phyloP scores from a whole-genome alignment of 2,888 invertebrate species.

The Epistrophella euchroma region DNA sequence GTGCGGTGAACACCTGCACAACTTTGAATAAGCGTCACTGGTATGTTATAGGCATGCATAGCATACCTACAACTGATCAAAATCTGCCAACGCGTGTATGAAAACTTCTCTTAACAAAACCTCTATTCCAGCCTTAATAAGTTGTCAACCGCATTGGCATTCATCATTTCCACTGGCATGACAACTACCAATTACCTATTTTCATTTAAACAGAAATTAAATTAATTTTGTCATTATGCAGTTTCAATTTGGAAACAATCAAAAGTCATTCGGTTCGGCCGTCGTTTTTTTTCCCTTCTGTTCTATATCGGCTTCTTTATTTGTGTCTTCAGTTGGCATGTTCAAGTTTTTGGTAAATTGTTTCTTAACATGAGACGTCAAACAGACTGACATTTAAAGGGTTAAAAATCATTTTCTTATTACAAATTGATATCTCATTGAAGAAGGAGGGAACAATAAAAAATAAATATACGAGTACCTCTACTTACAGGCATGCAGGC shows the following conservation, averaged over 20 bases:
- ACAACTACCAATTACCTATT: conserved; percentile 34
- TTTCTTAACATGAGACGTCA: conserved; percentile 84
- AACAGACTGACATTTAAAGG: conserved; percentile 79
- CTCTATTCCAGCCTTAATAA: background rate
- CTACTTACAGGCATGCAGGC: background rate
- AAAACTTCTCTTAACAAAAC: background rate
- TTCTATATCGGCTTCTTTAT: background rate
- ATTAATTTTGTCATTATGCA: conserved; percentile 62
- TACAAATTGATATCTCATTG: conserved; percentile 73
- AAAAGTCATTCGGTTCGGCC: conserved; percentile 49
- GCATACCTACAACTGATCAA: background rate
- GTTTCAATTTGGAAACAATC: conserved; percentile 70
- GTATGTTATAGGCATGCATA: no score
- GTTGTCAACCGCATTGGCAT: background rate
- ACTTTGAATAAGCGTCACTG: no score
- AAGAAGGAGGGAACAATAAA: conserved; percentile 49
- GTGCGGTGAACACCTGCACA: no score
- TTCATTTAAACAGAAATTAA: conserved; percentile 53
- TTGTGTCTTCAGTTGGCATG: conserved; percentile 37
- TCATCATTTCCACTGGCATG: conserved; percentile 7
- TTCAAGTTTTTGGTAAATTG: conserved; percentile 79
- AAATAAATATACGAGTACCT: background rate
- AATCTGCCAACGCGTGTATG: background rate
- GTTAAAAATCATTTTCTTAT: conserved; percentile 68
- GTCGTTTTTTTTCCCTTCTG: background rate